Evolutionary conservation across 2,888 invertebrate genomes (phyloP).

Genomic region (Philonicus albiceps): DNA sequence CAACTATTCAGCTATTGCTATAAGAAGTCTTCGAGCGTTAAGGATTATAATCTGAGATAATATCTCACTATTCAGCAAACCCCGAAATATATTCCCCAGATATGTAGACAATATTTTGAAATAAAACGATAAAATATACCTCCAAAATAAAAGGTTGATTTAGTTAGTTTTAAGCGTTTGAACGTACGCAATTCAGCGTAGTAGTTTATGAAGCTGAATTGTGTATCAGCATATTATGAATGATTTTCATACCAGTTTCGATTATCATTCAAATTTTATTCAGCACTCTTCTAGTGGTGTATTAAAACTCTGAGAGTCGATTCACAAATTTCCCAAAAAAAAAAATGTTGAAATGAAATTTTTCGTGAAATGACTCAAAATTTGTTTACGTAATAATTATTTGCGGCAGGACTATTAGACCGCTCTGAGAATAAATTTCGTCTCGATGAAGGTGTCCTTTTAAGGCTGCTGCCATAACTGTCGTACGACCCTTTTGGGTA

Average conservation of each 20-base stretch:
- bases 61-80: too few species aligned
- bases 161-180: too few species aligned
- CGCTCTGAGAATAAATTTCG: constrained; percentile 57
- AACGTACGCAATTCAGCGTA: background rate
- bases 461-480: constrained; percentile 55
- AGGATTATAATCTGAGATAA: too few species aligned
- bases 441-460: constrained; percentile 58
- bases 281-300: background rate
- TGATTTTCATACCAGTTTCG: too few species aligned
- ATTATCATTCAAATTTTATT: too few species aligned
- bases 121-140: too few species aligned
- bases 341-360: background rate
- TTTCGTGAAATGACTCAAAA: background rate
- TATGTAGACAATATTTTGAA: too few species aligned
- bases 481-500: constrained; percentile 57
- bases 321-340: background rate
- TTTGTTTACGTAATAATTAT: constrained; percentile 55
- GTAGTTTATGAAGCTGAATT: background rate
- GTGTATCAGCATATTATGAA: too few species aligned
- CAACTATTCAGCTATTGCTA: too few species aligned
- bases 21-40: too few species aligned
- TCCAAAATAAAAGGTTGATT: too few species aligned
- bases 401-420: constrained; percentile 60
- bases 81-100: too few species aligned
- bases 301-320: background rate